These are phyloP conservation scores for Drosophila busckii DNA, from an alignment of 1,140 invertebrate species.

Conservation along the genomic window DNA sequence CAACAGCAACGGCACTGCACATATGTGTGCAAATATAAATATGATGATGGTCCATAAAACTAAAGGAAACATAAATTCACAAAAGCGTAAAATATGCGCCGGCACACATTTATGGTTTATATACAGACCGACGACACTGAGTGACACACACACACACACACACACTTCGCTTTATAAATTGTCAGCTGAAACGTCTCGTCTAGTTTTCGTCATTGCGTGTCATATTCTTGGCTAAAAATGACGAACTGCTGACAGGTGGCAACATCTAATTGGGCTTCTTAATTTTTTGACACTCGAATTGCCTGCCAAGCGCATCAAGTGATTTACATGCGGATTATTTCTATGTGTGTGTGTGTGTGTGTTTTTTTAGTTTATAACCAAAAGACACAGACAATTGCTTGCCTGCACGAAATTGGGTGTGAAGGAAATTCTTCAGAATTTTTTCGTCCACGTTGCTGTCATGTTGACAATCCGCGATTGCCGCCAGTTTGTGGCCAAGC, in stretches of 20 bases:
- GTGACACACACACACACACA: too few relatives aligned
- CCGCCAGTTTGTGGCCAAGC: background rate
- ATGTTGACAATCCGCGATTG: constrained; percentile 45
- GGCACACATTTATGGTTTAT: too few relatives aligned
- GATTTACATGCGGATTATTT: constrained; percentile 57
- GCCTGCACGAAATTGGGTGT: constrained; percentile 20
- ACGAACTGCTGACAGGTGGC: constrained; percentile 79
- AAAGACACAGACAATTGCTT: constrained; percentile 55
- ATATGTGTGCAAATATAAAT: too few relatives aligned
- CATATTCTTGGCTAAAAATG: constrained; percentile 69
- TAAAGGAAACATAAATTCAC: too few relatives aligned
- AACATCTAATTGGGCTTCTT: constrained; percentile 78
- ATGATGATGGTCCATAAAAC: too few relatives aligned
- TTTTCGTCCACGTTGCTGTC: constrained; percentile 1
- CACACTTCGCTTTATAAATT: too few relatives aligned
- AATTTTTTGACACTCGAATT: constrained; percentile 70
- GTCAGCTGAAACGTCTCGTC: constrained; percentile 58
- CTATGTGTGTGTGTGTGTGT: too few relatives aligned
- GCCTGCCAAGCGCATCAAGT: constrained; percentile 34
- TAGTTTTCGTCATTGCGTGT: constrained; percentile 64
- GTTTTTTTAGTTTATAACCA: too few relatives aligned
- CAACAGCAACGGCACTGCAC: too few relatives aligned
- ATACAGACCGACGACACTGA: too few relatives aligned
- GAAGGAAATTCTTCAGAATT: constrained; percentile 53
- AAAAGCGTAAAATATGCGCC: too few relatives aligned